These are phyloP conservation scores for Oceanodroma leucorhoa DNA, from an alignment of 2,797 vertebrate genomes.

Conservation along the genomic window DNA sequence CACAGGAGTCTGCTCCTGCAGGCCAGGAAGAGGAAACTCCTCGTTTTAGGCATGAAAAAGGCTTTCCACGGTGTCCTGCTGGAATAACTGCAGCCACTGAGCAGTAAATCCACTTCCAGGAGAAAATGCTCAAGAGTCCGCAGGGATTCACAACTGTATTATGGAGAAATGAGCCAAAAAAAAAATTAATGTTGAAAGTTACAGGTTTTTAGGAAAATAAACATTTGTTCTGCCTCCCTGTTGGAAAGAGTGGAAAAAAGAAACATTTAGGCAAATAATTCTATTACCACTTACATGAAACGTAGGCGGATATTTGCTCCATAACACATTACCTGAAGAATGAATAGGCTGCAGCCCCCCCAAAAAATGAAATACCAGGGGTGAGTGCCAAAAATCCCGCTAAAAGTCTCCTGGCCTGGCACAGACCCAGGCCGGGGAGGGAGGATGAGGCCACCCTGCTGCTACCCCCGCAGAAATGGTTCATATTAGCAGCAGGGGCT, in stretches of 20 bases:
- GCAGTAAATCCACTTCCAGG: neutral
- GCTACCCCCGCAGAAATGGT: neutral
- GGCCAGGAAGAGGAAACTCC: neutral
- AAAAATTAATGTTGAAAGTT: neutral
- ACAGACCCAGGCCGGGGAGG: fast-evolving
- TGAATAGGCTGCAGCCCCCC: neutral
- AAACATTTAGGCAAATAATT: neutral
- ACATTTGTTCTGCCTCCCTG: neutral
- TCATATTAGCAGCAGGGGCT: neutral
- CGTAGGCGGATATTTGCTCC: neutral
- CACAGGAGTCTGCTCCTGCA: neutral
- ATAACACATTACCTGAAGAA: neutral
- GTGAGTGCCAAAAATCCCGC: neutral
- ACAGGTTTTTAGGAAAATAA: neutral
- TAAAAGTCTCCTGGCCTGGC: neutral
- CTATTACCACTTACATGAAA: neutral
- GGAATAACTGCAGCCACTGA: neutral
- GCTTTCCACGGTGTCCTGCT: neutral
- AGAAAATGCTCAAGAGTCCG: neutral
- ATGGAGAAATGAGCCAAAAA: neutral
- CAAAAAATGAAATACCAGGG: neutral
- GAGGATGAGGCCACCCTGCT: neutral
- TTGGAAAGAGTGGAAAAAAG: neutral
- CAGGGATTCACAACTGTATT: neutral
- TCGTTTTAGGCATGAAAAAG: neutral